These are phyloP conservation scores for Deroplatys truncata DNA, from an alignment of 2,888 invertebrate genomes.

Conservation along the genomic window DNA sequence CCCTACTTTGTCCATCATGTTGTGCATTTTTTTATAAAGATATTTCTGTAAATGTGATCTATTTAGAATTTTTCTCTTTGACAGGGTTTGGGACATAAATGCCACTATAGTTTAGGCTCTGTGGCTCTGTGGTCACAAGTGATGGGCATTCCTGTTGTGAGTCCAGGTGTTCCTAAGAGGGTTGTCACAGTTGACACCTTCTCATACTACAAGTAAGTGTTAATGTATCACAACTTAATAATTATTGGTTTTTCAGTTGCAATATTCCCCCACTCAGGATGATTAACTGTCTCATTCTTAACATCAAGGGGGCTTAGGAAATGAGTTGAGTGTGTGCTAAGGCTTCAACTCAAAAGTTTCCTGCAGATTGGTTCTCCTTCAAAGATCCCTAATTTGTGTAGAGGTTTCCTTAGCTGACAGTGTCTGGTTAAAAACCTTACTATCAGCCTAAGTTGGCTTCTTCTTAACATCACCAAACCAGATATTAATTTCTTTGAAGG, in stretches of 20 bases:
- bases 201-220: conserved; percentile 47
- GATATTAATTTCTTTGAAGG: no score
- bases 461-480: no score
- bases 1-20: no score
- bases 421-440: no score
- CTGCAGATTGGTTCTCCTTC: no score
- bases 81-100: conserved; percentile 48
- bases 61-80: conserved; percentile 14
- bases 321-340: background rate
- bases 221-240: background rate
- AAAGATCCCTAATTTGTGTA: no score
- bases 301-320: background rate
- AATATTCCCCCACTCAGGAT: background rate
- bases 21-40: no score
- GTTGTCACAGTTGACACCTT: conserved; percentile 43
- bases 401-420: no score
- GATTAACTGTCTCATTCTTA: background rate
- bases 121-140: conserved; percentile 48
- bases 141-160: conserved; percentile 43
- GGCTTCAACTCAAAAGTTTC: no score
- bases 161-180: conserved; percentile 40
- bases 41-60: background rate
- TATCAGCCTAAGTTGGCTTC: no score
- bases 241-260: background rate
- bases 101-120: conserved; percentile 48